Base-by-base conservation (phyloP, 2,888 invertebrate species). In the Epinotia ramella region DNA sequence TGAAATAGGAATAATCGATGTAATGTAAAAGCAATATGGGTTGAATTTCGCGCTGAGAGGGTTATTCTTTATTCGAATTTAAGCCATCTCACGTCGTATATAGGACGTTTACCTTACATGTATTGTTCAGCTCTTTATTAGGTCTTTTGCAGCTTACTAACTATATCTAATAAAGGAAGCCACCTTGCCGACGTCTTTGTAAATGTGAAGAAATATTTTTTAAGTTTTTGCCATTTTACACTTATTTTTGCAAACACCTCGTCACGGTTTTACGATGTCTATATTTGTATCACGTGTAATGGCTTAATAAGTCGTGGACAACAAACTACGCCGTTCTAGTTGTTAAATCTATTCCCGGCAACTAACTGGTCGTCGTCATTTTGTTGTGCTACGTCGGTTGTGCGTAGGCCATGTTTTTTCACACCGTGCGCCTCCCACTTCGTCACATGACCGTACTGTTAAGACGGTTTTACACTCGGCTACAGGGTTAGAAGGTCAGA, bases 361-460 rank as follows among this genome's bases (percentile, higher is more conserved):
- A 24, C 7, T 16, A 33, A 16, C 40, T 28, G 16, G 28, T 33
- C 12, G 53, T 20, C 68, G 68, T 60, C 44, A 59, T 9, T 24
- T 24, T 60, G 28, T 46, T 69, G 68, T 44, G 11, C 13, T 20
- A 69, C 69, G 69, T 69, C 69, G 44, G 11, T 57, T 20, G 68
- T 18, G 67, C 67, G 56, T 67, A 33, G 56, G 56, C 57, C 12
- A 60, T 60, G 46, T 40, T 59, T 67, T 67, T 67, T 44, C 76
- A 78, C 77, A 77, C 77, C 78, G 73, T 77, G 82, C 83, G 82
- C 84, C 88, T 82, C 89, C 89, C 89, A 89, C 89, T 78, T 87
- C 87, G 90, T 91, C 91, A 90, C 89, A 89, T 91, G 90, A 89
- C 84, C 81, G 77, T 75, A 79, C 81, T 9, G 57, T 24, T 75